Percentiles rank a stretch among this genome's conserved stretches.
Conservation (phyloP, 2,113 vertebrate species). For the Eulemur macaco region DNA sequence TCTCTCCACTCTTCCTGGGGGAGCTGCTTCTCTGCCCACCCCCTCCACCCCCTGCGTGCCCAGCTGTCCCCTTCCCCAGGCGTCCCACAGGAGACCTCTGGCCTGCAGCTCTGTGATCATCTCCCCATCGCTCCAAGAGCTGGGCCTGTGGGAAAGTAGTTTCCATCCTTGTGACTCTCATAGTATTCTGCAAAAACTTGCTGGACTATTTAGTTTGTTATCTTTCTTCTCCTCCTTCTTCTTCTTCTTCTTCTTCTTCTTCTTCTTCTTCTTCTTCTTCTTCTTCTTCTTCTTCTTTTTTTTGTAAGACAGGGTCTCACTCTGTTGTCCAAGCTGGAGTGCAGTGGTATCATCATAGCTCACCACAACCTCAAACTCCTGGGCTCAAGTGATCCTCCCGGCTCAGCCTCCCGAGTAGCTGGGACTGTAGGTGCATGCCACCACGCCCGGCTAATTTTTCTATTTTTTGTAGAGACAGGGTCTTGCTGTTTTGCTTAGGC, state of each 20-base stretch:
- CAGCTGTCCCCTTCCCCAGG: background rate
- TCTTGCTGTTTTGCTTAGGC: too few relatives aligned
- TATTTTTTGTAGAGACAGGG: too few relatives aligned
- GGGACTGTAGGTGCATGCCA: too few relatives aligned
- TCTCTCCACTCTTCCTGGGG: background rate
- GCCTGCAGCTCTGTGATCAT: fast-evolving
- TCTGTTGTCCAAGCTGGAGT: too few relatives aligned
- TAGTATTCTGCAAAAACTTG: background rate
- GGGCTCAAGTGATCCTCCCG: too few relatives aligned
- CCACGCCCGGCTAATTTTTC: too few relatives aligned
- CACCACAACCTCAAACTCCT: too few relatives aligned
- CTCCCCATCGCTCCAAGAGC: background rate
- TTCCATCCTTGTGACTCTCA: background rate
- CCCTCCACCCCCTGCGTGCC: fast-evolving
- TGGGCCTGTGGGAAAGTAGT: background rate
- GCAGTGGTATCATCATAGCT: too few relatives aligned
- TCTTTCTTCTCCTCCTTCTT: background rate
- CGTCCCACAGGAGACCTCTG: background rate
- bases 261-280: background rate
- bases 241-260: too few relatives aligned
- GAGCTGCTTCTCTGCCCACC: background rate
- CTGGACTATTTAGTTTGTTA: background rate
- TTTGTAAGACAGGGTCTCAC: too few relatives aligned
- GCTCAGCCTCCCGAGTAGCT: too few relatives aligned
- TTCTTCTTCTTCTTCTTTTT: too few relatives aligned